Conservation (phyloP, 1,140 invertebrate species). For the Spodoptera litura region DNA sequence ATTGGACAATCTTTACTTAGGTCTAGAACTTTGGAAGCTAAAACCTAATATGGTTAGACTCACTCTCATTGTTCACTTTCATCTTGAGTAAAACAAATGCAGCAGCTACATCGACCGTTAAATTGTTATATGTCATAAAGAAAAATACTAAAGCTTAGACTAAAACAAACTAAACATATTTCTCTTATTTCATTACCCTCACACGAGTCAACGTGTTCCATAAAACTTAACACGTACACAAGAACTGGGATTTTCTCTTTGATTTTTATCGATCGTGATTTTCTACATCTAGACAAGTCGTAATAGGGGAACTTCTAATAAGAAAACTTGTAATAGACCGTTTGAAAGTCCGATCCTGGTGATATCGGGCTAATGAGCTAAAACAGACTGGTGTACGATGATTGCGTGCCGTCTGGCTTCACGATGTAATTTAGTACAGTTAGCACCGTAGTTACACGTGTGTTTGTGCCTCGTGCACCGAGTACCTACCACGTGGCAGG, state of each 20-base stretch:
- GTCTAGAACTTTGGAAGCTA: too few relatives aligned
- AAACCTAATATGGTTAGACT: too few relatives aligned
- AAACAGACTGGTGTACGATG: constrained; percentile 58
- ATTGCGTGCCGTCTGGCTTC: constrained; percentile 57
- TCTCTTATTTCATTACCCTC: neutral
- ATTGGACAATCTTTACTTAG: too few relatives aligned
- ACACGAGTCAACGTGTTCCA: neutral
- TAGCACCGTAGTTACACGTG: constrained; percentile 11
- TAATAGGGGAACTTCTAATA: constrained; percentile 84
- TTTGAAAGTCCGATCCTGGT: constrained; percentile 74
- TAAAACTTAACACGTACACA: constrained; percentile 1
- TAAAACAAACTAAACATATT: constrained; percentile 5
- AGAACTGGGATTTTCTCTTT: constrained; percentile 51
- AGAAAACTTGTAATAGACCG: constrained; percentile 83
- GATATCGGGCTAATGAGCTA: constrained; percentile 77
- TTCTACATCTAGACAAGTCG: constrained; percentile 64
- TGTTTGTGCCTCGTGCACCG: neutral
- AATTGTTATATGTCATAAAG: neutral
- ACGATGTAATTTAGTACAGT: constrained; percentile 24
- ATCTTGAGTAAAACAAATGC: too few relatives aligned
- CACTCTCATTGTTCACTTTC: too few relatives aligned
- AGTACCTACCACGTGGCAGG: neutral
- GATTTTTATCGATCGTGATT: constrained; percentile 73
- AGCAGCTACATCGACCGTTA: too few relatives aligned
- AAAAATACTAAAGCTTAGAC: neutral